phyloP scores from a whole-genome alignment of 2,888 invertebrate species.

The Phragmatobia fuliginosa region DNA sequence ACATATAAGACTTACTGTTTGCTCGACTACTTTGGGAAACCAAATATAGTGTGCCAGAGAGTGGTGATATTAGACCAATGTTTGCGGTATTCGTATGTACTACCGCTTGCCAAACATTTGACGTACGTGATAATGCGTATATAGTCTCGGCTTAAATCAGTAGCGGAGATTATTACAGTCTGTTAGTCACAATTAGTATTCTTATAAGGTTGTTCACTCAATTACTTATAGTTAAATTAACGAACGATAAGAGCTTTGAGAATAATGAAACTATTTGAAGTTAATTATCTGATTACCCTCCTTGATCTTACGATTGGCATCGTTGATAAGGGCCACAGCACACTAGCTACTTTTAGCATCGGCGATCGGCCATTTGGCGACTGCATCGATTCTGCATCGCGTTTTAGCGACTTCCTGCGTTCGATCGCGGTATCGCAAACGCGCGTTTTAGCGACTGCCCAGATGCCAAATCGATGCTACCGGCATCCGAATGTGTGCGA shows the following conservation, averaged over 20 bases:
- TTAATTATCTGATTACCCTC: not conserved
- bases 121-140: constrained; percentile 12
- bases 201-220: not conserved
- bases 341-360: too few species aligned
- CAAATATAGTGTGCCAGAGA: constrained; percentile 1
- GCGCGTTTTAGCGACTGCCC: too few species aligned
- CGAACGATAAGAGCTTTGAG: too few species aligned
- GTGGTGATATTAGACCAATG: constrained; percentile 6
- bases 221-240: too few species aligned
- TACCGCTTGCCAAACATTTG: constrained; percentile 14
- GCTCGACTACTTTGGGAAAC: not conserved
- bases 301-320: too few species aligned
- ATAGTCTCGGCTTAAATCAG: constrained; percentile 8
- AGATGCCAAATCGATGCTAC: too few species aligned
- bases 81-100: constrained; percentile 9
- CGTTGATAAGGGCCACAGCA: too few species aligned
- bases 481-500: too few species aligned
- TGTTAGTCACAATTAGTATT: constrained; percentile 11
- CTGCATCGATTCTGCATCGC: too few species aligned
- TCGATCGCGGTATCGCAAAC: too few species aligned
- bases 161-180: constrained; percentile 10
- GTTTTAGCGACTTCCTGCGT: too few species aligned
- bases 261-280: not conserved
- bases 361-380: too few species aligned
- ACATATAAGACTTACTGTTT: constrained; percentile 6